These are phyloP conservation scores for Dyspetes luteomarginatus DNA, from an alignment of 2,888 invertebrate species.

Conservation along the genomic window DNA sequence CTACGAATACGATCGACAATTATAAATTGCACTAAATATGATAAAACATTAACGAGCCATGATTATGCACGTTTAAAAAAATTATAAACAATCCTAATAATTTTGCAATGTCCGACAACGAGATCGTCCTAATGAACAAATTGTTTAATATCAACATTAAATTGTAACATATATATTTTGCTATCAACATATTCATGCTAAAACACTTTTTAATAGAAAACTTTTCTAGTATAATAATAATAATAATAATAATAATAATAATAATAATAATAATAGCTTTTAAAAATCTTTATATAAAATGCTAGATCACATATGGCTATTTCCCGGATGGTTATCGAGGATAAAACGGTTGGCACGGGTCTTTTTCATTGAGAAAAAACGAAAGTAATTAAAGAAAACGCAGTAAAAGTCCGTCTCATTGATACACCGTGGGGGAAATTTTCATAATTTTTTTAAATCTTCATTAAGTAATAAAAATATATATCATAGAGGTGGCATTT, in stretches of 20 bases:
- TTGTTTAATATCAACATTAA: conserved; percentile 56
- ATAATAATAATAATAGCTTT: conserved; percentile 36
- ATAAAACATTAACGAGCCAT: not conserved
- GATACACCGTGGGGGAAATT: conserved; percentile 1
- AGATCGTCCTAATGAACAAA: conserved; percentile 20
- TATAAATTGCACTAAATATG: conserved; percentile 14
- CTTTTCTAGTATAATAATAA: conserved; percentile 40
- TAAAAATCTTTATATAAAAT: conserved; percentile 36
- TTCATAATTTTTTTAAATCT: not conserved
- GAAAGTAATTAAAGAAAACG: conserved; percentile 23
- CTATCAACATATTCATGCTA: conserved; percentile 49
- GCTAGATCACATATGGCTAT: conserved; percentile 45
- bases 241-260: conserved; percentile 47
- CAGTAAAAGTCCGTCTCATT: conserved; percentile 15
- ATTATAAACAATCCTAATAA: conserved; percentile 8
- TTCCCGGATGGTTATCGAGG: conserved; percentile 25
- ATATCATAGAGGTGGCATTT: conserved; percentile 51
- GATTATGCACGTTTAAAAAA: conserved; percentile 16
- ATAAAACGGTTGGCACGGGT: conserved; percentile 49
- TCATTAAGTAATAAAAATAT: conserved; percentile 15
- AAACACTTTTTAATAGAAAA: conserved; percentile 44
- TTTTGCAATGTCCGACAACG: conserved; percentile 9
- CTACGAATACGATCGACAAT: conserved; percentile 54
- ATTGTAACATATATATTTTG: conserved; percentile 47
- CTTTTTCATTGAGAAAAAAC: conserved; percentile 15